Conservation (phyloP, 2,797 vertebrate genomes). For the Falco rusticolus region DNA sequence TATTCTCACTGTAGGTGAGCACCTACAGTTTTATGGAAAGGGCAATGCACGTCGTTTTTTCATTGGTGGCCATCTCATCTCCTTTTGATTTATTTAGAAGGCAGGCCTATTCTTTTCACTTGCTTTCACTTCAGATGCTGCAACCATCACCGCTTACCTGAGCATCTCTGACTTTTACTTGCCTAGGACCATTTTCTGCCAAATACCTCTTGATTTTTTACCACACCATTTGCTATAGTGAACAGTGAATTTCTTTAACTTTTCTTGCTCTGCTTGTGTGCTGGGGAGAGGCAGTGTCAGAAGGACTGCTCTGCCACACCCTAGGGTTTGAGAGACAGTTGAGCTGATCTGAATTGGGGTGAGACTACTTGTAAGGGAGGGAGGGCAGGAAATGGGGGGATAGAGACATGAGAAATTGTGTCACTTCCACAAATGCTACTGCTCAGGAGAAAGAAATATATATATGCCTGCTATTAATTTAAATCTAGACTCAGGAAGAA, state of each 20-base stretch:
- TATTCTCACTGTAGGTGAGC: neutral
- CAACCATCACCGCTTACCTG: neutral
- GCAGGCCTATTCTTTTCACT: neutral
- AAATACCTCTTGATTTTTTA: neutral
- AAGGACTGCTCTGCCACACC: neutral
- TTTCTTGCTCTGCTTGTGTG: neutral
- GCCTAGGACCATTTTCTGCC: neutral
- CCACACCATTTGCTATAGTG: neutral
- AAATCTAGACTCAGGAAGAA: conserved; percentile 76
- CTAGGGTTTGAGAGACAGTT: neutral
- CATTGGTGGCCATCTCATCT: accelerated
- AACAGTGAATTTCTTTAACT: neutral
- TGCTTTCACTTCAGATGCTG: neutral
- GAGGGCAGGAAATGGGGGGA: neutral
- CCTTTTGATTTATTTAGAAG: neutral
- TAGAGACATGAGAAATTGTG: neutral
- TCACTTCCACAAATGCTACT: conserved; percentile 46
- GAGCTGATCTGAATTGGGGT: neutral
- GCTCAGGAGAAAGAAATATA: conserved; percentile 63
- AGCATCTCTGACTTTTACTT: neutral
- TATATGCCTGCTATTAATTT: conserved; percentile 78
- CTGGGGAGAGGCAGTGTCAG: neutral
- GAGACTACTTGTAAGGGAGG: neutral
- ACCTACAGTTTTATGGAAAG: neutral
- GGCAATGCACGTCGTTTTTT: neutral